Evolutionary conservation across 2,113 vertebrate genomes (phyloP).

Genomic region (Epinephelus fuscoguttatus): DNA sequence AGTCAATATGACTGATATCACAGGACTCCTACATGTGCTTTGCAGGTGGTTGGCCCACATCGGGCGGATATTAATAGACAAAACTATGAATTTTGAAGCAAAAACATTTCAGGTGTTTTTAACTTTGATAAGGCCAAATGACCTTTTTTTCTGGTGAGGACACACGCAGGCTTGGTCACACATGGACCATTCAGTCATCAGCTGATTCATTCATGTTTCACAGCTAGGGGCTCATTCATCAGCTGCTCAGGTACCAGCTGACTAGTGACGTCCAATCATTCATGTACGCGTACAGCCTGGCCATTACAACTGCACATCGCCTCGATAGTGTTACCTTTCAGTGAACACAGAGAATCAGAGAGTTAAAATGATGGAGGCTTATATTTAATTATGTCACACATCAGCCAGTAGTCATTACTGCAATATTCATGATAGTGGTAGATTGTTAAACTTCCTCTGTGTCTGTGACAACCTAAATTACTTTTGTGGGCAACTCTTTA

Average conservation of each 20-base stretch:
- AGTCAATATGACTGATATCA: neutral
- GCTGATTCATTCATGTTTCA: conserved; percentile 6
- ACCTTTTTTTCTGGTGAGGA: neutral
- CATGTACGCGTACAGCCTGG: neutral
- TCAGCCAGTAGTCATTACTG: no score
- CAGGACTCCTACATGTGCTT: neutral
- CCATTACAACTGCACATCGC: no score
- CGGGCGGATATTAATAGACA: neutral
- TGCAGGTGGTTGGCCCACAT: neutral
- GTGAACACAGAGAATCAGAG: no score
- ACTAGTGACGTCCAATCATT: neutral
- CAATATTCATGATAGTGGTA: no score
- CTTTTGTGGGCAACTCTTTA: no score
- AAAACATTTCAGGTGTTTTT: neutral
- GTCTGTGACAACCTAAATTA: no score
- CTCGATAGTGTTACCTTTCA: neutral
- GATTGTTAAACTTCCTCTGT: no score
- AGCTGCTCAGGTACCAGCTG: neutral
- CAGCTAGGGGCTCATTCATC: conserved; percentile 1
- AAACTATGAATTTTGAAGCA: neutral
- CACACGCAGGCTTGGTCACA: neutral
- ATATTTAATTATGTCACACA: no score
- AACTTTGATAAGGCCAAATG: neutral
- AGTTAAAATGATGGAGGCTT: no score
- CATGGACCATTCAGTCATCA: neutral